Percentiles rank a stretch among this genome's conserved stretches.
Evolutionary conservation across 2,797 vertebrate genomes (phyloP).

Genomic region (Pantherophis alleghaniensis): DNA sequence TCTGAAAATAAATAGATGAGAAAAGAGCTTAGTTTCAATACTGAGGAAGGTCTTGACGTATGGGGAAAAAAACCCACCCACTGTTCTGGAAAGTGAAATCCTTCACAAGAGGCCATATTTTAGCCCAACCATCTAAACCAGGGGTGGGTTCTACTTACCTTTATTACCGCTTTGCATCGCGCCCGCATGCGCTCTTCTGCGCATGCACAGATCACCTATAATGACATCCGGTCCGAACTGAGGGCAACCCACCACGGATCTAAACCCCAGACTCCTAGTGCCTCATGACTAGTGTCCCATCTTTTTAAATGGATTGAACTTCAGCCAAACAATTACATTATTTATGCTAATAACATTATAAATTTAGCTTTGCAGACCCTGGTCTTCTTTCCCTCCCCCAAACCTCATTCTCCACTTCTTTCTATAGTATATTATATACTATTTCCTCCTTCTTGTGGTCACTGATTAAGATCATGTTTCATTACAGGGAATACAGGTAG

Average conservation of each 20-base stretch:
- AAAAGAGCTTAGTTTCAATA: neutral
- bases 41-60: neutral
- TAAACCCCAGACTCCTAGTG: neutral
- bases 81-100: neutral
- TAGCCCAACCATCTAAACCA: neutral
- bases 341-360: neutral
- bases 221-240: too few species aligned
- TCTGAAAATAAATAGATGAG: neutral
- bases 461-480: neutral
- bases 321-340: neutral
- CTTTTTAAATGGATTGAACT: neutral
- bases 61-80: too few species aligned
- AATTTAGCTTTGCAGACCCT: neutral
- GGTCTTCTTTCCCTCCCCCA: neutral
- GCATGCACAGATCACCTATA: too few species aligned
- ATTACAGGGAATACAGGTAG: neutral
- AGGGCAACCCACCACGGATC: neutral
- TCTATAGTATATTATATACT: neutral
- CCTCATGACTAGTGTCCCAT: neutral
- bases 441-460: neutral
- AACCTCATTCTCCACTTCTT: neutral
- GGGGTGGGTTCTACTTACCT: too few species aligned
- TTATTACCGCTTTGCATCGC: too few species aligned
- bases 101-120: neutral
- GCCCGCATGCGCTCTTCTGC: too few species aligned